Percentiles rank a stretch among this genome's conserved stretches.
Evolutionary conservation across 2,113 vertebrate species (phyloP).

Genomic region (Suncus etruscus): DNA sequence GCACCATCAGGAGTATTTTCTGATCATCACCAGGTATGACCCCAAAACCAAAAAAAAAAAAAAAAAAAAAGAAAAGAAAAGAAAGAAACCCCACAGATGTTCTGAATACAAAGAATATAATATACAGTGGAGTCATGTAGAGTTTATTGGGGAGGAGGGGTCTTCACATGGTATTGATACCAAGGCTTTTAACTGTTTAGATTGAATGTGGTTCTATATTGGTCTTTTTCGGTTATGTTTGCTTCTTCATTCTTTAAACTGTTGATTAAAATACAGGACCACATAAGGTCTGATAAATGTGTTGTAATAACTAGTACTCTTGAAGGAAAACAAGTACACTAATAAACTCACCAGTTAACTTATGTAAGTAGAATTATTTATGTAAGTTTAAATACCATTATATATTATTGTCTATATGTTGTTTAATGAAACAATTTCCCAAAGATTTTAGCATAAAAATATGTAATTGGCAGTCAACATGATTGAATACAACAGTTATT

Average conservation of each 20-base stretch:
- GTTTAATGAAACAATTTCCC: conserved; percentile 4
- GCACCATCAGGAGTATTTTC: too few relatives aligned
- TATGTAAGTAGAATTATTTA: not conserved
- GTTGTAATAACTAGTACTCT: not conserved
- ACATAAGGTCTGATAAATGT: not conserved
- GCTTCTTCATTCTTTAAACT: not conserved
- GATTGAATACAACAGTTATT: not conserved
- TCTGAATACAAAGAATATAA: not conserved
- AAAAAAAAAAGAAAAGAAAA: too few relatives aligned
- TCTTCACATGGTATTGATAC: not conserved
- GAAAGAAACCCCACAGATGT: not conserved
- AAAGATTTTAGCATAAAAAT: not conserved
- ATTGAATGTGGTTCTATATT: not conserved
- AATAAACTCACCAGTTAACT: not conserved
- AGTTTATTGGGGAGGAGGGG: too few relatives aligned
- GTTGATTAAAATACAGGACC: not conserved
- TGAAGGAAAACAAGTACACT: not conserved
- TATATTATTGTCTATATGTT: not conserved
- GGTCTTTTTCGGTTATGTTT: not conserved
- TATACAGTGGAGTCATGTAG: not conserved
- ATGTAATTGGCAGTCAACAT: not conserved
- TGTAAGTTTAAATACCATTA: not conserved
- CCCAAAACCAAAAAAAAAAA: too few relatives aligned
- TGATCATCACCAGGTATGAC: too few relatives aligned
- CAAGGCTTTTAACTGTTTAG: not conserved